phyloP scores from a whole-genome alignment of 2,113 vertebrate species.

The Vombatus ursinus region DNA sequence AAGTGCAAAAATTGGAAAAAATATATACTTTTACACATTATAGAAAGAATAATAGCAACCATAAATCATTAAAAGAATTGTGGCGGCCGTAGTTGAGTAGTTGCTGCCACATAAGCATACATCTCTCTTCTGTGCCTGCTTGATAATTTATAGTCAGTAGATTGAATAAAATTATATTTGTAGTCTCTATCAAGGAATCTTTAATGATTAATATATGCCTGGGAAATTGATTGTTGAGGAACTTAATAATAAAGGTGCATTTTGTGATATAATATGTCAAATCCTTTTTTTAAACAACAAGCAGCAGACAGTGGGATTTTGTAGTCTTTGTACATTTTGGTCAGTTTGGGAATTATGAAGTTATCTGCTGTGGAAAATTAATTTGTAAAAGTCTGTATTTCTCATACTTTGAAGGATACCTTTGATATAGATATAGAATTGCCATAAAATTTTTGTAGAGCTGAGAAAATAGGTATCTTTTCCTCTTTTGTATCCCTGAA shows the following conservation, averaged over 20 bases:
- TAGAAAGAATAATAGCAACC: background rate
- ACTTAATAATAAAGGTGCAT: background rate
- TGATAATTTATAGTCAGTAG: background rate
- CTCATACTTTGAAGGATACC: background rate
- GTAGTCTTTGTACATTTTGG: background rate
- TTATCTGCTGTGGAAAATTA: background rate
- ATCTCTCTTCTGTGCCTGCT: background rate
- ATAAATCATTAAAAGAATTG: background rate
- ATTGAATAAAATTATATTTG: background rate
- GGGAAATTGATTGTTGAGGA: background rate
- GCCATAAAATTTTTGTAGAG: background rate
- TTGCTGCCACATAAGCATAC: background rate
- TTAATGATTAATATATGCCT: background rate
- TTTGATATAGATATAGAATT: background rate
- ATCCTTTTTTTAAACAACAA: background rate
- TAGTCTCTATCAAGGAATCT: background rate
- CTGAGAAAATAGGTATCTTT: background rate
- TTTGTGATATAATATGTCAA: background rate
- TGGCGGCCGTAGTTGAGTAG: background rate
- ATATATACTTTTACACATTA: background rate
- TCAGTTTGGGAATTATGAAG: too few species aligned
- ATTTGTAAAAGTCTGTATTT: background rate
- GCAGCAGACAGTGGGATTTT: background rate
- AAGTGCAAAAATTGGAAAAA: background rate
- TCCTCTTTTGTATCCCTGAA: background rate